Percentiles rank a stretch among this genome's conserved stretches.
Conservation (phyloP, 2,888 invertebrate species). For the Busseola fusca region DNA sequence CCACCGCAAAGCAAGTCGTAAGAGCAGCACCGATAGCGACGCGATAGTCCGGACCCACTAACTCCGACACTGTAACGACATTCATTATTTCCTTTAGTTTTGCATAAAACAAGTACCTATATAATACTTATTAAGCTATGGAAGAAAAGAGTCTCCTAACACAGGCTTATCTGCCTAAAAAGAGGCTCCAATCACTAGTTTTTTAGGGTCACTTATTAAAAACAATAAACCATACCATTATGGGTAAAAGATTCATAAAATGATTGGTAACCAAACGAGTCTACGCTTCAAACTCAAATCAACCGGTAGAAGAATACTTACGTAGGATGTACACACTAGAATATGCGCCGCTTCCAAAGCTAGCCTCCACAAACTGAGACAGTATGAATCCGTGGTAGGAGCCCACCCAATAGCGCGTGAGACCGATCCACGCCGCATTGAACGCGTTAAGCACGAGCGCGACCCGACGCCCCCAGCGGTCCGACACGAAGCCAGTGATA, state of each 20-base stretch:
- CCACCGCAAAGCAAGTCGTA: conserved; percentile 91
- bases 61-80: conserved; percentile 90
- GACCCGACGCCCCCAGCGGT: conserved; percentile 91
- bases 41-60: conserved; percentile 92
- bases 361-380: conserved; percentile 92
- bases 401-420: conserved; percentile 88
- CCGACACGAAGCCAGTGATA: conserved; percentile 91
- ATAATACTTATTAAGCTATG: too few species aligned
- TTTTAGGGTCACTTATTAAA: too few species aligned
- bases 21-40: conserved; percentile 91
- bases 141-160: too few species aligned
- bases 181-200: too few species aligned
- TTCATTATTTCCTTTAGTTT: too few species aligned
- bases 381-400: conserved; percentile 90
- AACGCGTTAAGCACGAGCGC: conserved; percentile 88
- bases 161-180: too few species aligned
- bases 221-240: too few species aligned
- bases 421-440: conserved; percentile 90
- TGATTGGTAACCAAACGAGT: neutral
- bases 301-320: conserved; percentile 67
- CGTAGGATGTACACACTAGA: conserved; percentile 92
- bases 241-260: neutral
- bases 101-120: too few species aligned
- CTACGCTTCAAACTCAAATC: neutral
- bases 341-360: conserved; percentile 91